phyloP scores from a whole-genome alignment of 2,113 vertebrate genomes.

The Oreochromis aureus region DNA sequence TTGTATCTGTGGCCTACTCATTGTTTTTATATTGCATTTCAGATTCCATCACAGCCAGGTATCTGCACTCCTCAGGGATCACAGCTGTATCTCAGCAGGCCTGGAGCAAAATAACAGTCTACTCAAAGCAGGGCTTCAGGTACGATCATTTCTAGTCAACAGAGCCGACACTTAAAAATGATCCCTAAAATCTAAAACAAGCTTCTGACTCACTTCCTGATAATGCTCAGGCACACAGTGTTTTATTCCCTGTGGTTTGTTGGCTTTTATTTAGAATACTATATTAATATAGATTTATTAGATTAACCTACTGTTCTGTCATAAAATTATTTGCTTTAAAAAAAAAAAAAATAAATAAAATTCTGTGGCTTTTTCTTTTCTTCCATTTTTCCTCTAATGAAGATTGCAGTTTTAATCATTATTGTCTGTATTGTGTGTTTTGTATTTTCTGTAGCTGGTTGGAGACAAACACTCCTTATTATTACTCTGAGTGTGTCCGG shows the following conservation, averaged over 20 bases:
- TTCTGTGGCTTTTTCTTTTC: fast-evolving
- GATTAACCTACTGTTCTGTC: not conserved
- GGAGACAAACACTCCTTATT: constrained; percentile 71
- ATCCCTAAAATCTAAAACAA: not conserved
- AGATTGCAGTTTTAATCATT: not conserved
- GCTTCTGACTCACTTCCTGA: not conserved
- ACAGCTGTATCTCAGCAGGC: constrained; percentile 73
- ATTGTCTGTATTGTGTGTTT: not conserved
- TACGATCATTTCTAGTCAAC: constrained; percentile 35
- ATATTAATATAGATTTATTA: not conserved
- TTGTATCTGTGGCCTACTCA: not conserved
- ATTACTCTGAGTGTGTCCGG: constrained; percentile 65
- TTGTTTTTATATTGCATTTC: not conserved
- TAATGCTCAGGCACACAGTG: not conserved
- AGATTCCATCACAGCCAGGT: constrained; percentile 64
- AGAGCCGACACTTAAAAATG: not conserved
- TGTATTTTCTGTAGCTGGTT: constrained; percentile 76
- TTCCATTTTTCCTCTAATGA: not conserved
- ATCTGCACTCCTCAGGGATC: constrained; percentile 76
- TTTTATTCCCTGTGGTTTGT: not conserved
- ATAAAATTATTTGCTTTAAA: not conserved
- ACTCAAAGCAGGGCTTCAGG: constrained; percentile 79
- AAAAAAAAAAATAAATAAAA: not conserved
- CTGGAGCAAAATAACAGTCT: constrained; percentile 74
- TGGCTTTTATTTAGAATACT: not conserved